Evolutionary conservation across 2,888 invertebrate species (phyloP).

Genomic region (Zootermopsis nevadensis): DNA sequence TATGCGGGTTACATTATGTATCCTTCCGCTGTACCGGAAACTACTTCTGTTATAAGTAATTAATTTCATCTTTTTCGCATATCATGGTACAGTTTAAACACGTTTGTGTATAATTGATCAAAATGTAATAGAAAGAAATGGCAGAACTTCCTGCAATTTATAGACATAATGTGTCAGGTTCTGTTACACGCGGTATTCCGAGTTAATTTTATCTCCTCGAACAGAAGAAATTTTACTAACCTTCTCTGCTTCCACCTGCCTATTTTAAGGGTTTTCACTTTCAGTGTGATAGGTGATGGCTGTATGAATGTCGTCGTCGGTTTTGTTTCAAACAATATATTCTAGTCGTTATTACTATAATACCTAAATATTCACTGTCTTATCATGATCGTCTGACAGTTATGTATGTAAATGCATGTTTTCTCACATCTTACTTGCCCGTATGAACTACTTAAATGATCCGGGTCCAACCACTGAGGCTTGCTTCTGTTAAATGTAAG

Average conservation of each 20-base stretch:
- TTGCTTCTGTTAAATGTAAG: too few relatives aligned
- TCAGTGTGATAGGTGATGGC: not conserved
- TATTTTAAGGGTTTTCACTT: not conserved
- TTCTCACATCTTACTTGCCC: not conserved
- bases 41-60: not conserved
- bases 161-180: not conserved
- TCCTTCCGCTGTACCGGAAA: slow-evolving; percentile 3
- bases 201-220: too few relatives aligned
- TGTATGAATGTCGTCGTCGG: too few relatives aligned
- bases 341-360: not conserved
- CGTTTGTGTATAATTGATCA: not conserved
- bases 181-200: too few relatives aligned
- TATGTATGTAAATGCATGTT: not conserved
- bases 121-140: not conserved
- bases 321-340: not conserved
- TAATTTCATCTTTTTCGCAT: slow-evolving; percentile 22
- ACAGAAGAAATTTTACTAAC: too few relatives aligned
- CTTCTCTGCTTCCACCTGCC: not conserved
- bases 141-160: not conserved
- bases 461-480: too few relatives aligned
- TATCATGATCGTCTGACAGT: not conserved
- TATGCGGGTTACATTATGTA: not conserved
- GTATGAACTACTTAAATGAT: too few relatives aligned
- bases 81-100: slow-evolving; percentile 4
- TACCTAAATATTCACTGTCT: not conserved